Conservation (phyloP, 2,113 vertebrate genomes). For the Platichthys stellatus region DNA sequence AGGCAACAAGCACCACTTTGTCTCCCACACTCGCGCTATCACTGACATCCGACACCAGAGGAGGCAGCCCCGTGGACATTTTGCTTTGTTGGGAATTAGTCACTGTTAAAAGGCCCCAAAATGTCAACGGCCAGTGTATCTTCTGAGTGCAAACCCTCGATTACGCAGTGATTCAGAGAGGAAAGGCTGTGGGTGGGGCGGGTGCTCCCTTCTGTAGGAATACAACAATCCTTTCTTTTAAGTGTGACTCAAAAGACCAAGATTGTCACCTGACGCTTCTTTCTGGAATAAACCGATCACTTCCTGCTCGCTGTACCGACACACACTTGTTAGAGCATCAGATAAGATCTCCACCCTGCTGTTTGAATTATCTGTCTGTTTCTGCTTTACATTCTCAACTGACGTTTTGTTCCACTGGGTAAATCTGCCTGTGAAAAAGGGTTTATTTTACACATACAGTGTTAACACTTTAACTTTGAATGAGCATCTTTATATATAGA, state of each 20-base stretch:
- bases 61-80: conserved; percentile 50
- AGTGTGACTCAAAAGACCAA: no score
- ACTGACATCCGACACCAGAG: conserved; percentile 73
- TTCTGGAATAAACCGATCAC: neutral
- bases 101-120: conserved; percentile 50
- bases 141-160: conserved; percentile 23
- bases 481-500: no score
- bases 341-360: no score
- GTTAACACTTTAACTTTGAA: no score
- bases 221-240: no score
- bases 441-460: neutral
- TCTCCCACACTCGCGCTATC: conserved; percentile 43
- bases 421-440: no score
- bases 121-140: conserved; percentile 51
- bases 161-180: conserved; percentile 32
- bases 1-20: conserved; percentile 66
- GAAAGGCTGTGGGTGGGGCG: neutral
- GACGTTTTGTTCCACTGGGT: no score
- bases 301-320: neutral
- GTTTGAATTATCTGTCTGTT: no score
- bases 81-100: conserved; percentile 58
- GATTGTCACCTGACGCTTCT: conserved; percentile 23
- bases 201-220: no score
- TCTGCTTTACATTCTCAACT: no score
- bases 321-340: neutral